phyloP scores from a whole-genome alignment of 1,140 invertebrate genomes.

The Phymastichus coffea region DNA sequence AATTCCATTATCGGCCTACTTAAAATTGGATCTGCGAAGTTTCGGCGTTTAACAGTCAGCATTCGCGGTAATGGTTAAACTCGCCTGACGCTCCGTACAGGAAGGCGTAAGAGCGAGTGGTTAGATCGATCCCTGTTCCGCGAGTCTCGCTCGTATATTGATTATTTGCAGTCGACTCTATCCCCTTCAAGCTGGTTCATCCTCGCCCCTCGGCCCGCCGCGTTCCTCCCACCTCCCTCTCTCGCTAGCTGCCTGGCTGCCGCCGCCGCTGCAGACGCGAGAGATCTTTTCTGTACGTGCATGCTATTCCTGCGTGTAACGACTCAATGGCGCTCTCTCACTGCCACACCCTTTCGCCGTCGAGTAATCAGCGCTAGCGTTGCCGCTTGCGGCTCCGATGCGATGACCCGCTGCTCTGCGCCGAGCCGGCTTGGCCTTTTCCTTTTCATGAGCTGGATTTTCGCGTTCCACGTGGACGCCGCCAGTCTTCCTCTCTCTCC shows the following conservation, averaged over 20 bases:
- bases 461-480: no score
- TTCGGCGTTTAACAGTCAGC: no score
- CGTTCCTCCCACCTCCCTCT: constrained; percentile 28
- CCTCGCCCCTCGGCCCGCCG: constrained; percentile 46
- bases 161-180: constrained; percentile 52
- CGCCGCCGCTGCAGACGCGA: neutral
- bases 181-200: constrained; percentile 56
- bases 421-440: no score
- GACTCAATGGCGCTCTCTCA: constrained; percentile 56
- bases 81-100: no score
- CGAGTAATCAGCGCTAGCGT: constrained; percentile 56
- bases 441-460: no score
- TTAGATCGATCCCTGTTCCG: neutral
- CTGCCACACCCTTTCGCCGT: constrained; percentile 56
- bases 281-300: neutral
- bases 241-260: constrained; percentile 24
- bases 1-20: no score
- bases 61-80: no score
- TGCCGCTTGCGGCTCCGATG: no score
- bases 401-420: no score
- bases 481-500: no score
- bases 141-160: constrained; percentile 46
- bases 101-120: no score
- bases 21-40: no score
- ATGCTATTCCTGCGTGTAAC: constrained; percentile 52